Evolutionary conservation across 1,140 invertebrate species (phyloP), one percentile per base, ranked within the genome.

Genomic region (Listronotus oregonensis): DNA sequence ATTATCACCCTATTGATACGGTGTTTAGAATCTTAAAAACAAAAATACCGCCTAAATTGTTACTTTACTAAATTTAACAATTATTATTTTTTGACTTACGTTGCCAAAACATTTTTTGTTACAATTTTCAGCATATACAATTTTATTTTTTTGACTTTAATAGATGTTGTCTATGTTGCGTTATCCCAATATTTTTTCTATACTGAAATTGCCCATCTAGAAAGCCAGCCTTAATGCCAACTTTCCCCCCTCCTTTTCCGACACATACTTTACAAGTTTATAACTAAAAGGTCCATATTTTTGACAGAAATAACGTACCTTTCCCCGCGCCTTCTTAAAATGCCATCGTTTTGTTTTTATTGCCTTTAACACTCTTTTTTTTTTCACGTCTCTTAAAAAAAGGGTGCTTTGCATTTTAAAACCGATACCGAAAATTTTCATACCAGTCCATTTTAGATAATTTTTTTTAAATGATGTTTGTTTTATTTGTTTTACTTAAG

Each of bases 331-430:
- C 62, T 64, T 51, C 52, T 64, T 64, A 64, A 64, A 64, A 64
- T 57, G 62, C 54, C 62, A 32, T 58, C 51, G 54, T 64, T 64
- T 50, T 64, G 60, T 62, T 57, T 64, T 64, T 56, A 58, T 57
- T 64, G 52, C 31, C 50, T 64, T 64, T 64, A 64, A 64, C 62
- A 43, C 62, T 50, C 52, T 43, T 62, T 54, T 62, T 54, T 42
- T 59, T 59, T 51, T 52, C 59, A 62, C 31, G 50, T 54, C 59
- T 62, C 49, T 21, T 62, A 43, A 42, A 52, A 51, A 54, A 54
- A n/a, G 50, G 32, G 47, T 52, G 49, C 59, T 62, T 62, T 62
- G 59, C 59, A 51, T 62, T 62, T 59, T 59, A 59, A 59, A 59
- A 42, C 47, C 18, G 39, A 52, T 54, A 62, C 34, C 47, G 59